Evolutionary conservation across 2,888 invertebrate species (phyloP).

Genomic region (Chrysotoxum bicinctum): DNA sequence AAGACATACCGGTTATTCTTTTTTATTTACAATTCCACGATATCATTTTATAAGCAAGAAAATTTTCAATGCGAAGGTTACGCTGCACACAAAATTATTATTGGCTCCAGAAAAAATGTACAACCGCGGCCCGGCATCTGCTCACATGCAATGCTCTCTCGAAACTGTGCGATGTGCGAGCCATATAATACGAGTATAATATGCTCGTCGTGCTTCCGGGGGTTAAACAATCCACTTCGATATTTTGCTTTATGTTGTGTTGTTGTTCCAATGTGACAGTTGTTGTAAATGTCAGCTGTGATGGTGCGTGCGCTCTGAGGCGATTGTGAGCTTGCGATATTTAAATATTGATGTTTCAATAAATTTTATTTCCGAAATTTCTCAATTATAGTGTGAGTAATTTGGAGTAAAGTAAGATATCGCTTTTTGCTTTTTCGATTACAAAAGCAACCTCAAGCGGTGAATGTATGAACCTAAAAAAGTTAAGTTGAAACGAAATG

Average conservation of each 20-base stretch:
- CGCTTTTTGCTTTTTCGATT: not conserved
- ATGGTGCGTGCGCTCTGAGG: conserved; percentile 44
- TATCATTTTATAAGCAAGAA: not conserved
- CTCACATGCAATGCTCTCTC: conserved; percentile 60
- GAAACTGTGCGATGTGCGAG: conserved; percentile 57
- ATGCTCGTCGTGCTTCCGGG: conserved; percentile 62
- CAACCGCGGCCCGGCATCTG: conserved; percentile 45
- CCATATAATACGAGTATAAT: not conserved
- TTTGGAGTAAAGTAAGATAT: no score
- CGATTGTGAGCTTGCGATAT: not conserved
- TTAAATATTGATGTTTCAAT: conserved; percentile 19
- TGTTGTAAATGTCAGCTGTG: conserved; percentile 56
- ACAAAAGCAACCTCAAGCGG: not conserved
- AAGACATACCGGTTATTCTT: conserved; percentile 53
- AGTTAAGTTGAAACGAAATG: no score
- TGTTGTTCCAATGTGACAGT: conserved; percentile 47
- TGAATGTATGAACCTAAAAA: not conserved
- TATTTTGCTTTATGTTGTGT: conserved; percentile 18
- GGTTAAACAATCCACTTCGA: conserved; percentile 41
- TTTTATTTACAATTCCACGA: conserved; percentile 18
- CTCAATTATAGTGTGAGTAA: not conserved
- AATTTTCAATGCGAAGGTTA: conserved; percentile 29
- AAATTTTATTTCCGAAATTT: not conserved
- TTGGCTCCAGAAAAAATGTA: not conserved
- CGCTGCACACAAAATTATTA: conserved; percentile 15